These are phyloP conservation scores for Scrobipalpa costella DNA, from an alignment of 2,888 invertebrate genomes.

Conservation along the genomic window DNA sequence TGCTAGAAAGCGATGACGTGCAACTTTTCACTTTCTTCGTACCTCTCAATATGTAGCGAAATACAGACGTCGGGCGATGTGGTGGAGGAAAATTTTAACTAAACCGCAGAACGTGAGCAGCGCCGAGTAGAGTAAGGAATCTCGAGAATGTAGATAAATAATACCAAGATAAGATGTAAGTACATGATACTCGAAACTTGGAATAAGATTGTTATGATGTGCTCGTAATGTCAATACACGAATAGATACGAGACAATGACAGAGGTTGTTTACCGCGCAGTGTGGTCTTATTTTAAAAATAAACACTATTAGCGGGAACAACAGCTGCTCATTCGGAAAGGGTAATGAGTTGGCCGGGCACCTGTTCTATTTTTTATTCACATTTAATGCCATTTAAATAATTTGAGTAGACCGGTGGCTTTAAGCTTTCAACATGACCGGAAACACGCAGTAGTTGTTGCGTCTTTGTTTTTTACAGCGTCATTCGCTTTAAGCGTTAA, in stretches of 20 bases:
- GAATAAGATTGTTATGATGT: not conserved
- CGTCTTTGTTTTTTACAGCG: slow-evolving; percentile 9
- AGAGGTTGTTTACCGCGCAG: slow-evolving; percentile 29
- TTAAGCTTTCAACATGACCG: not conserved
- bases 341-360: slow-evolving; percentile 47
- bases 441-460: slow-evolving; percentile 1
- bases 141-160: slow-evolving; percentile 8
- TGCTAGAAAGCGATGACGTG: slow-evolving; percentile 30
- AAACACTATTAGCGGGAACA: slow-evolving; percentile 43
- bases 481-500: slow-evolving; percentile 22
- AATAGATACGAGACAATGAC: slow-evolving; percentile 26
- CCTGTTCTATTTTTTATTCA: slow-evolving; percentile 47
- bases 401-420: slow-evolving; percentile 27
- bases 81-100: slow-evolving; percentile 7
- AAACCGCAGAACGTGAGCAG: slow-evolving; percentile 4
- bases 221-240: slow-evolving; percentile 13
- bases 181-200: slow-evolving; percentile 7
- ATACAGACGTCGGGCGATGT: not conserved
- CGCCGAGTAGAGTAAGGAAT: not conserved
- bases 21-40: slow-evolving; percentile 30
- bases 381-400: slow-evolving; percentile 40
- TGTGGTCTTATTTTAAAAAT: slow-evolving; percentile 39
- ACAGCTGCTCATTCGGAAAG: slow-evolving; percentile 50
- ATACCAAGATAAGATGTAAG: not conserved
- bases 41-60: slow-evolving; percentile 7